phyloP scores from a whole-genome alignment of 1,140 invertebrate species.

The Diorhabda carinulata region DNA sequence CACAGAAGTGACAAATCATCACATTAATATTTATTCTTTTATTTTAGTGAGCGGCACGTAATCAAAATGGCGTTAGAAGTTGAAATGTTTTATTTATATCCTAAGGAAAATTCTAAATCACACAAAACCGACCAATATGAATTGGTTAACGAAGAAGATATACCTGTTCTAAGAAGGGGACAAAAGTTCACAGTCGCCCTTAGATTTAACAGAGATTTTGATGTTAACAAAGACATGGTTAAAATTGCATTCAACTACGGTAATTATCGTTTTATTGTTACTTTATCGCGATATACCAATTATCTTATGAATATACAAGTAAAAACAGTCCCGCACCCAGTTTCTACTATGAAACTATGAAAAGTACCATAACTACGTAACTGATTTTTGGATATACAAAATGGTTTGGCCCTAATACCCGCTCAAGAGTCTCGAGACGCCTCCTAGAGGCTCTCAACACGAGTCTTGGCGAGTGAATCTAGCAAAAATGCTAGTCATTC shows the following conservation, averaged over 20 bases:
- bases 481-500: too few species aligned
- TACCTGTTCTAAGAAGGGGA: slow-evolving; percentile 59
- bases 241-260: slow-evolving; percentile 60
- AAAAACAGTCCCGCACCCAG: background rate
- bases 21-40: too few species aligned
- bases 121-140: slow-evolving; percentile 66
- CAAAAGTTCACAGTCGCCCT: slow-evolving; percentile 60
- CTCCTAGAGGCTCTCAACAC: too few species aligned
- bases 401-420: too few species aligned
- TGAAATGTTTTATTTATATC: slow-evolving; percentile 59
- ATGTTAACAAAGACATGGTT: slow-evolving; percentile 54
- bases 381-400: too few species aligned
- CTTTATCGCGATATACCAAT: background rate
- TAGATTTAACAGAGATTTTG: slow-evolving; percentile 54
- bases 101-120: slow-evolving; percentile 56
- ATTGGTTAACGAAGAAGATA: slow-evolving; percentile 53
- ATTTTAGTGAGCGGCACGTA: background rate
- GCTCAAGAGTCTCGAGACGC: too few species aligned
- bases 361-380: too few species aligned
- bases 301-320: background rate
- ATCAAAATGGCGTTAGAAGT: slow-evolving; percentile 40
- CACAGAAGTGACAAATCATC: too few species aligned
- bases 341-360: too few species aligned
- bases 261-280: slow-evolving; percentile 29
- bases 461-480: too few species aligned